These are phyloP conservation scores for Formica exsecta DNA, from an alignment of 1,140 invertebrate genomes.

Conservation along the genomic window DNA sequence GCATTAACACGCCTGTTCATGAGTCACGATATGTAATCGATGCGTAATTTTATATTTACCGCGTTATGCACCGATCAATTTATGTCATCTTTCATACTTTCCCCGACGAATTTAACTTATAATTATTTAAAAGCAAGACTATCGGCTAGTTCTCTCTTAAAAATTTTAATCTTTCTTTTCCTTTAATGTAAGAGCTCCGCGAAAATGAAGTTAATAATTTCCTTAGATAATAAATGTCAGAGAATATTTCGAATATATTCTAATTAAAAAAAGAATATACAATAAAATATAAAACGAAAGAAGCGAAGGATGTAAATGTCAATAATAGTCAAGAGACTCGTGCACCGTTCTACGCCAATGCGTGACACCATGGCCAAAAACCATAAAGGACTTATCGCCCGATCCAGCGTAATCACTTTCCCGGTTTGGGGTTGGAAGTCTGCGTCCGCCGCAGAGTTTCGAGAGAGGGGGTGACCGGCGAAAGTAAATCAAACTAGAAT, in stretches of 20 bases:
- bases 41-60: conserved; percentile 44
- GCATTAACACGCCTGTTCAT: conserved; percentile 42
- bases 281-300: too few species aligned
- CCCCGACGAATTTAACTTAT: background rate
- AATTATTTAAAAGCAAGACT: background rate
- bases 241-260: background rate
- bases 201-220: background rate
- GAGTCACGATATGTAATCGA: conserved; percentile 45
- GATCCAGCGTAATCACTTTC: conserved; percentile 73
- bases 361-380: conserved; percentile 52
- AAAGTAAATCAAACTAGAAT: conserved; percentile 82
- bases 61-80: conserved; percentile 21
- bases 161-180: conserved; percentile 5
- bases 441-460: conserved; percentile 61
- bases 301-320: background rate
- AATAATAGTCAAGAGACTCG: background rate
- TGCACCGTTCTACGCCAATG: conserved; percentile 16
- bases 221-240: background rate
- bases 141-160: background rate
- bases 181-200: too few species aligned
- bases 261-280: background rate
- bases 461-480: conserved; percentile 64
- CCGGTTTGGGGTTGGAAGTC: conserved; percentile 62
- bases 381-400: conserved; percentile 74
- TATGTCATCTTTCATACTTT: conserved; percentile 19